Base-by-base conservation (phyloP, 2,113 vertebrate genomes). In the Cyprinodon variegatus region DNA sequence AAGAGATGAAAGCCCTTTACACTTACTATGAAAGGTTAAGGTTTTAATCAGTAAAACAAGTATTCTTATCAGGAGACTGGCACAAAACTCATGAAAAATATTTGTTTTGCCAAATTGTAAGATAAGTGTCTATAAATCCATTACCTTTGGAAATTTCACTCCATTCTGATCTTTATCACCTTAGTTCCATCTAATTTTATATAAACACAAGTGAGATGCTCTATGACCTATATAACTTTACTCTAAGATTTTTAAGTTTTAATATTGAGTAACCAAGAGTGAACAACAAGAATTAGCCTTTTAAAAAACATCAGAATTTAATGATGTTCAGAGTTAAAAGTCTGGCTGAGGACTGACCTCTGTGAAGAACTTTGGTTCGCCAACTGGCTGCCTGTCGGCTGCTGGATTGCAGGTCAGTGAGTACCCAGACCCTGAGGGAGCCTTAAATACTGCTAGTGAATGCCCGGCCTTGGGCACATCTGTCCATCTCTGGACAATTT, bases 401-500 rank as follows among this genome's bases (percentile, higher is more conserved):
- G 82, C 82, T 76, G 68, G 72, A 85, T 83, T 79, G 71, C 86
- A 84, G 91, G 85, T 91, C 90, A 90, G 83, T 81, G 92, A 91
- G 83, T 88, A 76, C 48, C 72, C 20, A 39, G 60, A 75, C 83
- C 93, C 85, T 43, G 74, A 87, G 93, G 86, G 86, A 67, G 61
- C 68, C 82, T 83, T 83, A 93, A 93, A 93, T 74, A 87, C 77
- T 88, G 82, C 79, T 83, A 87, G 79, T 79, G 61, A 79, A 87
- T 87, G 87, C 81, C 83, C 85, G 85, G 92, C 92, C 93, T 87
- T 80, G 78, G 92, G 91, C 92, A 90, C 92, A 92, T 91, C 90
- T 93, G 91, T 92, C 92, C 88, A 87, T 89, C 89, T 88, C 89
- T 89, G 91, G 89, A 86, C 91, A 88, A 76, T 91, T 93, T 92